These are phyloP conservation scores for Musca vetustissima DNA, from an alignment of 1,140 invertebrate genomes.

Conservation along the genomic window DNA sequence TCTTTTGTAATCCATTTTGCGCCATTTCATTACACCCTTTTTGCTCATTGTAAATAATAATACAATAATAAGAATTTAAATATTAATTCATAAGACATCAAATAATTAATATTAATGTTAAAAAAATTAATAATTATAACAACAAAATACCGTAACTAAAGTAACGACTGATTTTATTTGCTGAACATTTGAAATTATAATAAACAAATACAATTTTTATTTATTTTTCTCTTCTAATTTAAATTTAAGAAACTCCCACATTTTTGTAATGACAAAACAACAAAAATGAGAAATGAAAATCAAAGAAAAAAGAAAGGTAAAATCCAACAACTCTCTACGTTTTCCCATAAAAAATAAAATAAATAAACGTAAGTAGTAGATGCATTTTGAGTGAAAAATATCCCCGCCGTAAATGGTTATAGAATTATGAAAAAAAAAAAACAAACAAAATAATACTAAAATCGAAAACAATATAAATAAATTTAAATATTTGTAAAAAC, in stretches of 20 bases:
- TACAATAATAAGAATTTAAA: neutral
- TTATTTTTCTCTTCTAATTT: neutral
- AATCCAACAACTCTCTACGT: no score
- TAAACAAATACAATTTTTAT: neutral
- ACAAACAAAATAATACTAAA: neutral
- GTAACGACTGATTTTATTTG: constrained; percentile 12
- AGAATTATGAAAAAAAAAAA: neutral
- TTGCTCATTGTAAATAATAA: constrained; percentile 13
- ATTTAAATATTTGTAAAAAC: neutral
- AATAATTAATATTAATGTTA: neutral
- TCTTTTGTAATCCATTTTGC: neutral
- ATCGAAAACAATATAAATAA: no score
- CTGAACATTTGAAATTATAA: constrained; percentile 1
- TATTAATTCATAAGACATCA: neutral
- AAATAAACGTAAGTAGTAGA: no score
- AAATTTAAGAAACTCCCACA: neutral
- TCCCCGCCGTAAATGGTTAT: constrained; percentile 15
- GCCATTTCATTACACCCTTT: neutral
- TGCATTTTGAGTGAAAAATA: constrained; percentile 16
- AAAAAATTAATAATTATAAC: neutral
- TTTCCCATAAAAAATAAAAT: no score
- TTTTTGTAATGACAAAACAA: constrained; percentile 7
- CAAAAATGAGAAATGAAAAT: neutral
- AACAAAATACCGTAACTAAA: neutral
- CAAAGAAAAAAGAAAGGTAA: neutral